Conservation (phyloP, 2,797 vertebrate genomes). For the Paedocypris micromegethes region DNA sequence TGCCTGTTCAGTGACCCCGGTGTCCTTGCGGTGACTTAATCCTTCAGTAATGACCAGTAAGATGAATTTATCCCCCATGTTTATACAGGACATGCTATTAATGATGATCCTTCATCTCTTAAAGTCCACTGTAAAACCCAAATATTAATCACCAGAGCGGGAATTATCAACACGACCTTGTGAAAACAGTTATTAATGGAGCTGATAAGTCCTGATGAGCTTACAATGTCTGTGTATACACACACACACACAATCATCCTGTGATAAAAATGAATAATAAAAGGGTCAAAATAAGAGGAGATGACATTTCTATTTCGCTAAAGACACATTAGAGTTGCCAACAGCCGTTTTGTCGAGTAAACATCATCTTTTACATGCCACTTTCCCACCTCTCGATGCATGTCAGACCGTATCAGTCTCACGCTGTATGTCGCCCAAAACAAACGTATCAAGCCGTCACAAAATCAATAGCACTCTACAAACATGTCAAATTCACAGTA, state of each 20-base stretch:
- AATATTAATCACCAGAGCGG: no score
- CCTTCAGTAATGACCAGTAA: slow-evolving; percentile 4
- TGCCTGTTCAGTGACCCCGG: background rate
- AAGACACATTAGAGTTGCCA: background rate
- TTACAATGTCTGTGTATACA: no score
- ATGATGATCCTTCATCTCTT: no score
- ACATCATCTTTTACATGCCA: slow-evolving; percentile 5
- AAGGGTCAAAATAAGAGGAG: no score
- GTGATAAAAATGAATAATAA: no score
- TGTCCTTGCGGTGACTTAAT: slow-evolving; percentile 6
- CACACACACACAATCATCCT: no score
- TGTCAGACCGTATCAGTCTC: slow-evolving; percentile 1
- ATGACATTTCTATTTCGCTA: no score
- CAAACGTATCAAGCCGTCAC: slow-evolving; percentile 6
- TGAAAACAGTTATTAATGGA: no score
- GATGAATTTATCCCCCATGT: background rate
- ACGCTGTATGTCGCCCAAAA: background rate
- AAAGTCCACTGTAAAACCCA: no score
- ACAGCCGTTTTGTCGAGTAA: background rate
- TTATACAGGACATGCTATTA: slow-evolving; percentile 1
- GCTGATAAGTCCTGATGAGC: no score
- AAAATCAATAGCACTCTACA: slow-evolving; percentile 14
- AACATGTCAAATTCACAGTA: background rate
- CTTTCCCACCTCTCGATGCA: slow-evolving; percentile 7
- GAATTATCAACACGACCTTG: no score